Evolutionary conservation across 1,140 invertebrate species (phyloP), one percentile per base, ranked within the genome.

Genomic region (Charaxes varanes): DNA sequence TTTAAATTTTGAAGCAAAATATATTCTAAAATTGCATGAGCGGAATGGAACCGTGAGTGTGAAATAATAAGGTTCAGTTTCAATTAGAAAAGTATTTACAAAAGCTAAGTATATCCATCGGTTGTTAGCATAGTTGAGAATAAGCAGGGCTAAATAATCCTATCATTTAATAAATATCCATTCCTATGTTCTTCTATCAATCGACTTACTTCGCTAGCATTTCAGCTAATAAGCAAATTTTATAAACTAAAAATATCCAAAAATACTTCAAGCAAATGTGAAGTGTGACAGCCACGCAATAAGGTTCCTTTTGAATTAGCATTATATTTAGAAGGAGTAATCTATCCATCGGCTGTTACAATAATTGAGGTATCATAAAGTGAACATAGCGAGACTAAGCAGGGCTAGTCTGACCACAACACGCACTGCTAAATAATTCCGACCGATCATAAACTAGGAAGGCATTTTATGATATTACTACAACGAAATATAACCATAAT

Each of bases 371-470:
- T 16, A 46, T 51, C 53, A 36, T 55, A 55, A 55, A 55, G 43
- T 41, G 47, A 55, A 51, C 42, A 46, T 51, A 50, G 47, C 53
- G 53, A 45, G 48, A 55, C 53, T 51, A 55, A 55, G 48, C 53
- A 53, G 45, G 51, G 41, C 31, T 23, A 48, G 37, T 35, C 46
- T 38, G 35, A 43, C 58, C 51, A 35, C 50, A 59, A 19, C 41
- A 51, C 48, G 48, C 48, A 51, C 44, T 41, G 23, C 24, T 41
- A 41, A 47, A 47, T 47, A 41, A 47, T 47, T 47, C 32, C 24
- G 10, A 32, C 19, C 41, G 36, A 47, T 47, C 36, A 31, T 47
- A 47, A 47, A 47, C 7, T 28, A 47, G 44, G 23, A 33, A 41
- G 37, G 36, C 41, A 41, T 47, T 47, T 47, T 47, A 47, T 41